Evolutionary conservation across 2,797 vertebrate species (phyloP).

Genomic region (Squalus acanthias): DNA sequence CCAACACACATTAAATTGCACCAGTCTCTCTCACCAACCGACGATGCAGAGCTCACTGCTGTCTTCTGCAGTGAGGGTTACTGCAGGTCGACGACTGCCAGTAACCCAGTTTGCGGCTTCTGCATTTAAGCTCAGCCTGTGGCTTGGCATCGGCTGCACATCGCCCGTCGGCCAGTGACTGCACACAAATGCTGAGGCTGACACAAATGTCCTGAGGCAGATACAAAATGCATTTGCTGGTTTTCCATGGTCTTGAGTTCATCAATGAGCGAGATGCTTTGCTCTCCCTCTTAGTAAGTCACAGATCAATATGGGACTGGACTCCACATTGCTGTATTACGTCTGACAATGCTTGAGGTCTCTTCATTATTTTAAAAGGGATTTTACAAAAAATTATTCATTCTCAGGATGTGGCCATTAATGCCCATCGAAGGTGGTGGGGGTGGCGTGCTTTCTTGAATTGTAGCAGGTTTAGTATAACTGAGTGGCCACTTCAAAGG

Average conservation of each 20-base stretch:
- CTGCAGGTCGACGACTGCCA: background rate
- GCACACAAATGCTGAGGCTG: background rate
- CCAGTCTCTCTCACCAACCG: no score
- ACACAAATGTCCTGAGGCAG: background rate
- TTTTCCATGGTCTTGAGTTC: background rate
- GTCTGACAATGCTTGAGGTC: background rate
- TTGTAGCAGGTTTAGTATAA: background rate
- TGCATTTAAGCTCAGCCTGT: background rate
- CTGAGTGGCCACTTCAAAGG: background rate
- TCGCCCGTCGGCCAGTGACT: no score
- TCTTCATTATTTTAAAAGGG: background rate
- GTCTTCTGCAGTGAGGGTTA: background rate
- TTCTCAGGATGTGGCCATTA: background rate
- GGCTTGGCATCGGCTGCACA: background rate
- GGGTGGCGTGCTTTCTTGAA: background rate
- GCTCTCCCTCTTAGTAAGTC: background rate
- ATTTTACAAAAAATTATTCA: background rate
- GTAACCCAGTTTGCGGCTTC: constrained; percentile 27
- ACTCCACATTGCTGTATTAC: no score
- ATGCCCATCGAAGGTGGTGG: no score
- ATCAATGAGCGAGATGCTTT: background rate
- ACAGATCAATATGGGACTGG: background rate
- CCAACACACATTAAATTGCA: background rate
- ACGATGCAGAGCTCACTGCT: background rate
- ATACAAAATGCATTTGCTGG: background rate